Conservation (phyloP, 1,140 invertebrate genomes). For the Drosophila leontia region DNA sequence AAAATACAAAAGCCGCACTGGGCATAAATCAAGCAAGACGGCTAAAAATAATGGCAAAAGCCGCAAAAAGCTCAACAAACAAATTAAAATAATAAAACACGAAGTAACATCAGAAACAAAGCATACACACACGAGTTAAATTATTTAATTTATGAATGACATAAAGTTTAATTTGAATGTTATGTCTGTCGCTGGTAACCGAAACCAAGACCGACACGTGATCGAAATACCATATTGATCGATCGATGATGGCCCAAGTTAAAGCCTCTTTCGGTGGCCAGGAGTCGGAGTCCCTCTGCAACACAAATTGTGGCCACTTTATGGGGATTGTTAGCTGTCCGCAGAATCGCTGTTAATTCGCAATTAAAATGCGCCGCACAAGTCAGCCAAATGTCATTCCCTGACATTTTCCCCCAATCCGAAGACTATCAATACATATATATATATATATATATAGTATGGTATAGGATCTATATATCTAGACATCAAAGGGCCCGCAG, state of each 20-base stretch:
- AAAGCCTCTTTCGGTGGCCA: background rate
- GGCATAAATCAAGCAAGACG: conserved; percentile 62
- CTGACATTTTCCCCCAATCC: conserved; percentile 44
- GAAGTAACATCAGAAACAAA: conserved; percentile 26
- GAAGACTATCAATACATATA: conserved; percentile 23
- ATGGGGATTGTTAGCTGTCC: conserved; percentile 77
- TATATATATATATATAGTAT: background rate
- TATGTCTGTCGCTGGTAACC: conserved; percentile 62
- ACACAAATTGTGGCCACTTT: conserved; percentile 66
- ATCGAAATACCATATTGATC: conserved; percentile 59
- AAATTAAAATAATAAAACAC: conserved; percentile 17
- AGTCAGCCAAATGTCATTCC: conserved; percentile 61
- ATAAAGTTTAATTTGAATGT: conserved; percentile 83
- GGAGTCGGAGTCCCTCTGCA: background rate
- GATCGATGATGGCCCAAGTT: conserved; percentile 1
- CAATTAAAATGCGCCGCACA: conserved; percentile 77
- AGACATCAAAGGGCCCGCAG: conserved; percentile 21
- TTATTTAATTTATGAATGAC: conserved; percentile 72
- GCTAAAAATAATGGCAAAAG: conserved; percentile 38
- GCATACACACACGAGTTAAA: conserved; percentile 3
- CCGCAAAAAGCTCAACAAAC: conserved; percentile 8
- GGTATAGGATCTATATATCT: too few relatives aligned
- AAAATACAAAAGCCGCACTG: conserved; percentile 50
- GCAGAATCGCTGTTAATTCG: conserved; percentile 69
- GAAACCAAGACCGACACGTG: conserved; percentile 58